Evolutionary conservation across 2,888 invertebrate genomes (phyloP).

Genomic region (Iselma pallidipennis): DNA sequence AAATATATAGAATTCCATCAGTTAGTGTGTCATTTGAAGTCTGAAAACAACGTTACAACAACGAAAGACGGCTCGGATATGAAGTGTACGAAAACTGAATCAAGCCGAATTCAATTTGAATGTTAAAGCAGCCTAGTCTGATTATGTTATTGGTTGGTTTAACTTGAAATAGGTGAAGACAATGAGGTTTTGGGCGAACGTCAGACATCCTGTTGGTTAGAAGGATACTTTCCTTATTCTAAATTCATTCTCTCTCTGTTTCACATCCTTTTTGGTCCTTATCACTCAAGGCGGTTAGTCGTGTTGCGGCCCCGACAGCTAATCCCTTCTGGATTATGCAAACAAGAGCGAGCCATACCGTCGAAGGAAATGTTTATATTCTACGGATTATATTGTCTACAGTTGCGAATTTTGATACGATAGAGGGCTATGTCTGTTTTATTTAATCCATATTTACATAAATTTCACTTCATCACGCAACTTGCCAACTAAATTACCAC

Average conservation of each 20-base stretch:
- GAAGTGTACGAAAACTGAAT: constrained; percentile 33
- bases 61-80: constrained; percentile 25
- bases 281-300: constrained; percentile 39
- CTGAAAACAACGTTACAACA: constrained; percentile 19
- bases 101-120: constrained; percentile 36
- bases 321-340: constrained; percentile 44
- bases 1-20: constrained; percentile 19
- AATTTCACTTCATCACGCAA: constrained; percentile 44
- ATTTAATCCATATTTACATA: constrained; percentile 51
- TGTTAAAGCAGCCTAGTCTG: constrained; percentile 32
- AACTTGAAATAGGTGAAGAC: constrained; percentile 31
- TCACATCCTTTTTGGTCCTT: constrained; percentile 21
- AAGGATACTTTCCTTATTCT: background rate
- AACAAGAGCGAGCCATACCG: constrained; percentile 36
- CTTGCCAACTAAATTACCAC: constrained; percentile 33
- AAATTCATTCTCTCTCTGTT: background rate
- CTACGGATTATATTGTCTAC: constrained; percentile 43
- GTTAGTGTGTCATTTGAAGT: constrained; percentile 23
- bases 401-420: constrained; percentile 44
- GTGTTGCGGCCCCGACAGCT: constrained; percentile 36
- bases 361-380: constrained; percentile 44
- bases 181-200: constrained; percentile 10
- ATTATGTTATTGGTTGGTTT: constrained; percentile 35
- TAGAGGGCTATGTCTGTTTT: constrained; percentile 38
- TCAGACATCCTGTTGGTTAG: constrained; percentile 11